phyloP scores from a whole-genome alignment of 2,888 invertebrate species.

The Nomada goodeniana region DNA sequence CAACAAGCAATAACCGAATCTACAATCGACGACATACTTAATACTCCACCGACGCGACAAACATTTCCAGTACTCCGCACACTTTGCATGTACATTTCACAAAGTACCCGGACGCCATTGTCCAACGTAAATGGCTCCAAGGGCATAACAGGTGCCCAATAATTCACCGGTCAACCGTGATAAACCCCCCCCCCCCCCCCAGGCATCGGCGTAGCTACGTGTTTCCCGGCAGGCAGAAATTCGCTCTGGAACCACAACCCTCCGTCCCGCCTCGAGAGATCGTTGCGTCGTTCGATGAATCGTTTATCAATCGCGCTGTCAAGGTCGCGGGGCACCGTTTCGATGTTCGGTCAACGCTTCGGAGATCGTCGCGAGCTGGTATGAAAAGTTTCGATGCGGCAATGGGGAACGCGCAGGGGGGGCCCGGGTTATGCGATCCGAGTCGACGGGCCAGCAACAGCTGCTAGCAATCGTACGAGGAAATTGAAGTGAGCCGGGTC shows the following conservation, averaged over 20 bases:
- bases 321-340: background rate
- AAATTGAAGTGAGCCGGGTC: conserved; percentile 47
- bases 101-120: no score
- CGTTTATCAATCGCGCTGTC: conserved; percentile 5
- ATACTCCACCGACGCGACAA: no score
- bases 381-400: conserved; percentile 62
- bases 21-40: no score
- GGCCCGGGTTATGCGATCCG: conserved; percentile 58
- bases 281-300: conserved; percentile 23
- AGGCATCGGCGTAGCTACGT: background rate
- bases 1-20: no score
- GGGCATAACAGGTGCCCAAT: conserved; percentile 18
- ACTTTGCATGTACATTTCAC: no score
- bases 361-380: conserved; percentile 6
- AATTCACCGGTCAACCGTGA: background rate
- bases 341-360: conserved; percentile 20
- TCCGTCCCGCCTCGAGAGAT: background rate
- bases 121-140: background rate
- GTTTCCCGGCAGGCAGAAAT: background rate
- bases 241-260: background rate
- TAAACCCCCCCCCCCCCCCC: no score
- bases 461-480: conserved; percentile 74
- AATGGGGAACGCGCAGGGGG: conserved; percentile 42
- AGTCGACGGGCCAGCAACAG: conserved; percentile 74
- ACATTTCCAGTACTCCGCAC: no score